These are phyloP conservation scores for Hippocampus guttulatus DNA, from an alignment of 2,113 vertebrate genomes.

Conservation along the genomic window DNA sequence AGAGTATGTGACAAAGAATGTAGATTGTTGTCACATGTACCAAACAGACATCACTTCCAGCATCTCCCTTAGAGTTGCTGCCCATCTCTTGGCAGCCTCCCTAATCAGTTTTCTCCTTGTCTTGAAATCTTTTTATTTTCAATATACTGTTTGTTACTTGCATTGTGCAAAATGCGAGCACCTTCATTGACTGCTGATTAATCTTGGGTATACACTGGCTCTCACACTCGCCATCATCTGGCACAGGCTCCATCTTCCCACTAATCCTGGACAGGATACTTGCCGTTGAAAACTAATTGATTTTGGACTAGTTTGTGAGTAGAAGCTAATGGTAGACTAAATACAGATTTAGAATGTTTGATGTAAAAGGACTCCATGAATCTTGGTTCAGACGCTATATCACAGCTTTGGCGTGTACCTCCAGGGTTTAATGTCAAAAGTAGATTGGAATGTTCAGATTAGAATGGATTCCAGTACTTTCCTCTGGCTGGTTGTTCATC, in stretches of 20 bases:
- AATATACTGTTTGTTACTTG: too few species aligned
- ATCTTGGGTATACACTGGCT: too few species aligned
- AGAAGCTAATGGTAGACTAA: not conserved
- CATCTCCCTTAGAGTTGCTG: too few species aligned
- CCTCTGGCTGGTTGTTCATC: conserved; percentile 60
- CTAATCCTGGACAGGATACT: not conserved
- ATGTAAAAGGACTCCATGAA: conserved; percentile 9
- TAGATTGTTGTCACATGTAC: too few species aligned
- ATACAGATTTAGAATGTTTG: not conserved
- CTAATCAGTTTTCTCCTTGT: too few species aligned
- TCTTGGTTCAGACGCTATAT: conserved; percentile 30
- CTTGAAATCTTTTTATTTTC: too few species aligned
- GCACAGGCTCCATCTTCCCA: not conserved
- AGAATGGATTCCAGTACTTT: conserved; percentile 43
- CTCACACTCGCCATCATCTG: too few species aligned
- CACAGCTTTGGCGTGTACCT: conserved; percentile 32
- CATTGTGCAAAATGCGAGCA: too few species aligned
- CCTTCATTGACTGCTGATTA: too few species aligned
- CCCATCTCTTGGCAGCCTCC: too few species aligned
- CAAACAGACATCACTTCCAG: too few species aligned
- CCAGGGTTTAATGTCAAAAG: conserved; percentile 36
- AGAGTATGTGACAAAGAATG: too few species aligned
- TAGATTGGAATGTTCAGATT: conserved; percentile 62
- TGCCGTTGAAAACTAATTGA: not conserved
- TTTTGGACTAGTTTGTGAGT: not conserved